Evolutionary conservation across 1,140 invertebrate genomes (phyloP), one percentile per base, ranked within the genome.

Genomic region (Ips typographus): DNA sequence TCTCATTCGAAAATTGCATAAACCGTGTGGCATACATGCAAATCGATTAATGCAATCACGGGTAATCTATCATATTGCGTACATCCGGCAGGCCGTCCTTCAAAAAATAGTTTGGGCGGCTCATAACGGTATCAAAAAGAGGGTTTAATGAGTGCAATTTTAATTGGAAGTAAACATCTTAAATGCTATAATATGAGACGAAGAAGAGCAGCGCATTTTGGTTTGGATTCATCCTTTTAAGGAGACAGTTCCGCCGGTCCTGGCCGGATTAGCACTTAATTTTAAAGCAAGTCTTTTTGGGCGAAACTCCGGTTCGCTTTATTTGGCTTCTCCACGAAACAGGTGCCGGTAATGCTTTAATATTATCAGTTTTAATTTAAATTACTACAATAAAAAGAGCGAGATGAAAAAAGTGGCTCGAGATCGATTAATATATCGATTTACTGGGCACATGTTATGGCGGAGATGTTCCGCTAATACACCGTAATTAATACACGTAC

Each of bases 131-230:
- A n/a, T 39, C 22, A 63, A 63, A 63, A 64, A 51, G 55, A 49
- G 22, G 6, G 2, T 38, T 65, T 65, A 65, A 65, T 65, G 49
- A 65, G 62, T 65, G 62, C 62, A 52, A 37, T 65, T 65, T 65
- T 65, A 65, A 65, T 65, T 65, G 62, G 62, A 65, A 65, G 47
- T 65, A 65, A 65, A 65, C 47, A 65, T 65, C 62, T 65, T 53
- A 65, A 65, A 65, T 65, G 62, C 43, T 65, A 55, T 65, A 56
- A 65, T 65, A 65, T 65, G 53, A 65, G 37, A 22, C 37, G 62
- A 65, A 65, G 62, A 65, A 52, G 52, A 55, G 38, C 57, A 42
- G 40, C 37, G 40, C 56, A 58, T 58, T 66, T 66, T 66, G 43
- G 56, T 56, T 22, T 49, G 49, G 43, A 66, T 66, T 66, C 52